Evolutionary conservation across 2,888 invertebrate species (phyloP).

Genomic region (Mythimna vitellina): DNA sequence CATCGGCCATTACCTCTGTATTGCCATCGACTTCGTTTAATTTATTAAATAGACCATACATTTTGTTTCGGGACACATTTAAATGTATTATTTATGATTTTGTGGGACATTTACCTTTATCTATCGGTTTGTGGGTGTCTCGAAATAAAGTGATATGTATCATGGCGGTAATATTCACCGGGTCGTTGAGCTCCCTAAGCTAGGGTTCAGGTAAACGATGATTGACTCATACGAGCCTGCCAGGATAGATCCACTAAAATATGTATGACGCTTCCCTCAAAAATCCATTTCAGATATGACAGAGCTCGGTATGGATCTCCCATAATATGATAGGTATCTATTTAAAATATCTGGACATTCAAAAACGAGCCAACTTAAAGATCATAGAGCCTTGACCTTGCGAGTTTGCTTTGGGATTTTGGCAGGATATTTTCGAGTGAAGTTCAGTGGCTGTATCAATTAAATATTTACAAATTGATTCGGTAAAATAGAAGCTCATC

Average conservation of each 20-base stretch:
- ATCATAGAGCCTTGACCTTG: too few relatives aligned
- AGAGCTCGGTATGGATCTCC: not conserved
- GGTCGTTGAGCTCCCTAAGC: not conserved
- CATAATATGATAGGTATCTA: not conserved
- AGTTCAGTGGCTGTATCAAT: too few relatives aligned
- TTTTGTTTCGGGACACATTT: constrained; percentile 30
- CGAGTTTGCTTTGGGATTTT: not conserved
- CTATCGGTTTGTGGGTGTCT: constrained; percentile 2
- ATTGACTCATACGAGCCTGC: constrained; percentile 23
- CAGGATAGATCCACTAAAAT: constrained; percentile 7
- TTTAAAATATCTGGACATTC: not conserved
- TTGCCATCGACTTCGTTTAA: constrained; percentile 35
- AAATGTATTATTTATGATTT: constrained; percentile 25
- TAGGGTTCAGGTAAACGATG: constrained; percentile 32
- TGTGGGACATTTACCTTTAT: not conserved
- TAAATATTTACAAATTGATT: too few relatives aligned
- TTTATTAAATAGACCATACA: constrained; percentile 36
- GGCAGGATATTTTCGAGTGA: too few relatives aligned
- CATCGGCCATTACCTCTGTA: constrained; percentile 52
- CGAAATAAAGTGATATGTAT: constrained; percentile 1
- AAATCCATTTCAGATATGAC: constrained; percentile 11
- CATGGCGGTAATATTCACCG: not conserved
- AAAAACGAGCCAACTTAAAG: not conserved
- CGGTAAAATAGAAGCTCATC: too few relatives aligned
- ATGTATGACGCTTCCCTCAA: constrained; percentile 26